Evolutionary conservation across 2,113 vertebrate species (phyloP).

Genomic region (Leptodactylus fuscus): DNA sequence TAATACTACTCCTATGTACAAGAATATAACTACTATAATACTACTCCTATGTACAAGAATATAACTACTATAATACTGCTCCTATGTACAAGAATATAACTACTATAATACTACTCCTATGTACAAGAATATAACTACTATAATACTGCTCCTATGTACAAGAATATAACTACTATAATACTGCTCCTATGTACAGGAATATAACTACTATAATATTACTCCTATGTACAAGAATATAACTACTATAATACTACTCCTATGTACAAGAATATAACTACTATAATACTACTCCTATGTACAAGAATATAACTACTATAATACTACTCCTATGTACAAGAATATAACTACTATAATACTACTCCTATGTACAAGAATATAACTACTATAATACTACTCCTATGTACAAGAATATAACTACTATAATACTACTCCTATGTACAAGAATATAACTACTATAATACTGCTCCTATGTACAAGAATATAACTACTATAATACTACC

Average conservation of each 20-base stretch:
- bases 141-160: not conserved
- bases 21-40: too few species aligned
- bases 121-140: not conserved
- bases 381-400: not conserved
- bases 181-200: not conserved
- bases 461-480: not conserved
- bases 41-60: too few species aligned
- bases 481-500: constrained; percentile 3
- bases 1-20: too few species aligned
- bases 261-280: too few species aligned
- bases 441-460: constrained; percentile 1
- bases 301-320: too few species aligned
- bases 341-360: too few species aligned
- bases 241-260: too few species aligned
- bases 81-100: not conserved
- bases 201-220: not conserved
- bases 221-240: not conserved
- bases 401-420: not conserved
- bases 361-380: not conserved
- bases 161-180: constrained; percentile 3
- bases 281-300: too few species aligned
- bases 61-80: too few species aligned
- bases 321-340: too few species aligned
- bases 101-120: not conserved
- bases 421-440: not conserved